These are phyloP conservation scores for Cynopterus brachyotis DNA, from an alignment of 2,113 vertebrate species.

Conservation along the genomic window DNA sequence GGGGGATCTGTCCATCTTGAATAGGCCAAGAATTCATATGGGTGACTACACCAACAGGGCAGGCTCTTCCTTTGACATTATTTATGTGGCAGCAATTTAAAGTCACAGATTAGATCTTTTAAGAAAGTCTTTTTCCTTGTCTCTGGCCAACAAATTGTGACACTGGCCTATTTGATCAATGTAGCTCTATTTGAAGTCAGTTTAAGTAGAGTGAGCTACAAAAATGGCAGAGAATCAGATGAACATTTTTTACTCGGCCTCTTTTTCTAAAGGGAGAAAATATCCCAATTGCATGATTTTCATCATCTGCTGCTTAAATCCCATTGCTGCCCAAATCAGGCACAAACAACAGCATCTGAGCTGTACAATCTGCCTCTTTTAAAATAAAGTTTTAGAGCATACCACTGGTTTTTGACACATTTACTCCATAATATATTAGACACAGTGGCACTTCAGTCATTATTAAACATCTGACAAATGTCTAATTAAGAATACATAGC, in stretches of 20 bases:
- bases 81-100: constrained; percentile 55
- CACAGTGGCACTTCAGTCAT: constrained; percentile 60
- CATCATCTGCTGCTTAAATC: constrained; percentile 52
- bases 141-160: constrained; percentile 44
- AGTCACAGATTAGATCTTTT: constrained; percentile 59
- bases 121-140: constrained; percentile 45
- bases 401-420: constrained; percentile 69
- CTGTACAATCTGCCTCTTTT: constrained; percentile 32
- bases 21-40: background rate
- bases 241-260: constrained; percentile 24
- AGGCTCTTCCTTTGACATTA: constrained; percentile 9
- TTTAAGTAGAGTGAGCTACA: background rate
- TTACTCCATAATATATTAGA: constrained; percentile 73
- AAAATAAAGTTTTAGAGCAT: constrained; percentile 65
- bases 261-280: constrained; percentile 16
- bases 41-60: background rate
- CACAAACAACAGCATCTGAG: constrained; percentile 10
- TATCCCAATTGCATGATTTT: constrained; percentile 45
- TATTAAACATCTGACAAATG: constrained; percentile 71
- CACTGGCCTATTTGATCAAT: constrained; percentile 2
- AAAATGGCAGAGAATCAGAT: constrained; percentile 17
- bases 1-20: background rate
- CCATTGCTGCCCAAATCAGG: constrained; percentile 6
- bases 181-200: constrained; percentile 34
- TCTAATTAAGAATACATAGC: constrained; percentile 65